These are phyloP conservation scores for Nomia melanderi DNA, from an alignment of 1,140 invertebrate genomes.

Conservation along the genomic window DNA sequence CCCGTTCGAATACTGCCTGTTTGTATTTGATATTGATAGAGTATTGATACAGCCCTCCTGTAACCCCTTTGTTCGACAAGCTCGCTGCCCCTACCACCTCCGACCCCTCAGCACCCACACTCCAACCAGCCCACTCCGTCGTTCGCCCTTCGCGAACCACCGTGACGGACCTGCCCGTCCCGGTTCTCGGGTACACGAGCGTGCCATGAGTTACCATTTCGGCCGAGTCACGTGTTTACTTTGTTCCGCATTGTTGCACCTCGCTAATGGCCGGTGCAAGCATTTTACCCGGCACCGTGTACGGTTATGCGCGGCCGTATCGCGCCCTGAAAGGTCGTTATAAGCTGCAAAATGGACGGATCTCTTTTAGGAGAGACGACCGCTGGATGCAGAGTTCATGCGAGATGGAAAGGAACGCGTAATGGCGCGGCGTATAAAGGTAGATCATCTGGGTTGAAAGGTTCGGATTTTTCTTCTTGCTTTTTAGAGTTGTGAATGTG, in stretches of 20 bases:
- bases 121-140: too few species aligned
- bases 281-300: constrained; percentile 17
- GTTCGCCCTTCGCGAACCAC: constrained; percentile 34
- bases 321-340: constrained; percentile 9
- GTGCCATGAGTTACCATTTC: constrained; percentile 54
- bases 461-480: too few species aligned
- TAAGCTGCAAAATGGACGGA: constrained; percentile 18
- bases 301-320: neutral
- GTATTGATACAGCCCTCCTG: constrained; percentile 74
- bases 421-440: neutral
- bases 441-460: too few species aligned
- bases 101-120: too few species aligned
- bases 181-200: constrained; percentile 52
- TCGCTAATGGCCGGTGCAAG: constrained; percentile 63
- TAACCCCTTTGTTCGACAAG: constrained; percentile 24
- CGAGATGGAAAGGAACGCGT: too few species aligned
- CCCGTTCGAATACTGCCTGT: constrained; percentile 67
- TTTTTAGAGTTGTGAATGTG: too few species aligned
- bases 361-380: neutral
- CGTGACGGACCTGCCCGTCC: constrained; percentile 45
- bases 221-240: constrained; percentile 72
- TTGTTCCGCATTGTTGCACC: constrained; percentile 77
- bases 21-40: constrained; percentile 82
- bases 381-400: neutral
- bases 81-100: constrained; percentile 19